Evolutionary conservation across 2,888 invertebrate species (phyloP).

Genomic region (Dolichomitus sp.): DNA sequence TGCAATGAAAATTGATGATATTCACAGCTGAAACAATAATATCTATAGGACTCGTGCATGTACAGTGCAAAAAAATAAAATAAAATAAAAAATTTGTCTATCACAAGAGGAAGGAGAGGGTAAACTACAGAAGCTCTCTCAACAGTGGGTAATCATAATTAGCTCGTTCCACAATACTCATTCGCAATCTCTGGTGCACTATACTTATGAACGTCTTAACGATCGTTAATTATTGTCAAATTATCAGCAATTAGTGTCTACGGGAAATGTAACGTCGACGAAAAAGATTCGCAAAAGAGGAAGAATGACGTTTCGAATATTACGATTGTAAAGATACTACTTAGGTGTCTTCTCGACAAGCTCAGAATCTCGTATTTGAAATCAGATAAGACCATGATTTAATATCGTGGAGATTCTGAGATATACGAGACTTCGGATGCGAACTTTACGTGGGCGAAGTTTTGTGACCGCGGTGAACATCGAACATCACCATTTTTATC

Average conservation of each 20-base stretch:
- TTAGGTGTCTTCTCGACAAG: background rate
- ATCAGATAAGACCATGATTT: slow-evolving; percentile 27
- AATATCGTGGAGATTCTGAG: background rate
- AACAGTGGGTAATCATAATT: slow-evolving; percentile 26
- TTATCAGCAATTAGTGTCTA: slow-evolving; percentile 19
- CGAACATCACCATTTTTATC: background rate
- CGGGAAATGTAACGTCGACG: background rate
- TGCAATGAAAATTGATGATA: slow-evolving; percentile 36
- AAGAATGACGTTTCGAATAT: background rate
- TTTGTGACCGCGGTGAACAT: background rate
- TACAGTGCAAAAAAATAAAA: background rate
- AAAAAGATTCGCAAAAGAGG: background rate
- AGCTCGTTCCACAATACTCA: slow-evolving; percentile 16
- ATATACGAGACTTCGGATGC: background rate
- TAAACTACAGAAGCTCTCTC: background rate
- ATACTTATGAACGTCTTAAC: slow-evolving; percentile 23
- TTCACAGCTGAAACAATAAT: background rate
- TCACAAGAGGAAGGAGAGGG: background rate
- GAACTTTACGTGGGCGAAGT: background rate
- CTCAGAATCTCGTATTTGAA: background rate
- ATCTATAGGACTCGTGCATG: slow-evolving; percentile 3
- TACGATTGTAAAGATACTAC: background rate
- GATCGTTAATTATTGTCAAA: slow-evolving; percentile 44
- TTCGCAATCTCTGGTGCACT: slow-evolving; percentile 12
- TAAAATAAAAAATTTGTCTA: slow-evolving; percentile 21